Evolutionary conservation across 2,113 vertebrate genomes (phyloP).

Genomic region (Scomber colias): DNA sequence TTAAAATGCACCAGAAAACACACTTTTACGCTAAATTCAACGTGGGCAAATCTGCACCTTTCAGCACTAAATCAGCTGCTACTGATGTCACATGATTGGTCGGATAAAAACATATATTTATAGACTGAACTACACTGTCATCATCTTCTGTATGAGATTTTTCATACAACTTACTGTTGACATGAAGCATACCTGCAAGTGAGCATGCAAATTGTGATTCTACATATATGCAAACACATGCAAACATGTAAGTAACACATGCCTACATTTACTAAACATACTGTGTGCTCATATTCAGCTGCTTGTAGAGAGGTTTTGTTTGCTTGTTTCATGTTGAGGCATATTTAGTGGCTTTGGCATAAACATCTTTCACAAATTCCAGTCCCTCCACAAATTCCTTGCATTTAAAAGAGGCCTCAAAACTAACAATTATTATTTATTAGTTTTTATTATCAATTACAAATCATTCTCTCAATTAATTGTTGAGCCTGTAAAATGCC

Average conservation of each 20-base stretch:
- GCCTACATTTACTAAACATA: neutral
- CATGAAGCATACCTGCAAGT: neutral
- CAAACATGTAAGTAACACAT: slow-evolving; percentile 14
- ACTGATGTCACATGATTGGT: neutral
- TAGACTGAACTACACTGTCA: neutral
- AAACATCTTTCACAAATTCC: neutral
- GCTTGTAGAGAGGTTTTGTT: neutral
- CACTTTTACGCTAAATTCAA: slow-evolving; percentile 1
- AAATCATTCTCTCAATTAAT: neutral
- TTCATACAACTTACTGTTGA: neutral
- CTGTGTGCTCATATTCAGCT: neutral
- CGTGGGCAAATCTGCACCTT: neutral
- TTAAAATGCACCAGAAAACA: neutral
- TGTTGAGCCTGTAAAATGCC: neutral
- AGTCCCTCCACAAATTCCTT: neutral
- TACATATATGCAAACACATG: neutral
- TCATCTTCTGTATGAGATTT: neutral
- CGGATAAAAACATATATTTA: neutral
- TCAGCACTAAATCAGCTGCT: neutral
- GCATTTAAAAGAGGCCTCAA: neutral
- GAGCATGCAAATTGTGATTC: slow-evolving; percentile 3
- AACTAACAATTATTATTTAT: neutral
- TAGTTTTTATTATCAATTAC: neutral
- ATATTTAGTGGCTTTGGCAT: neutral
- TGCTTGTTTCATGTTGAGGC: neutral